Conservation (phyloP, 2,888 invertebrate genomes). For the Cheilosia scutellata region DNA sequence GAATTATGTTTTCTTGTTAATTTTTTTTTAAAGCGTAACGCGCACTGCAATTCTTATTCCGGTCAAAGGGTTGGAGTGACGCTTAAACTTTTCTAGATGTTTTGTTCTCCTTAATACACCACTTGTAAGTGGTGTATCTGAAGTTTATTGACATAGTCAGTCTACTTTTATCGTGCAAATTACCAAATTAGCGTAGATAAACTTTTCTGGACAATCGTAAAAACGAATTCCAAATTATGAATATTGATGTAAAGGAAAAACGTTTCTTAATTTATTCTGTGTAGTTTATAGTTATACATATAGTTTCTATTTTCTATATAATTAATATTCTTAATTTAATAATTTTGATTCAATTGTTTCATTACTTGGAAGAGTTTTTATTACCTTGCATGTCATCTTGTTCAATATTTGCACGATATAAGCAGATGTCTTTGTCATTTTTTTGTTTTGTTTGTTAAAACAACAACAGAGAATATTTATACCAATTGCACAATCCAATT, state of each 20-base stretch:
- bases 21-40: conserved; percentile 53
- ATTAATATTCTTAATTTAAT: conserved; percentile 49
- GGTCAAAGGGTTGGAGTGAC: conserved; percentile 43
- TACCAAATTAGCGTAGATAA: background rate
- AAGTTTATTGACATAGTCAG: conserved; percentile 33
- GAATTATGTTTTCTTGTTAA: conserved; percentile 40
- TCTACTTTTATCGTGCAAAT: conserved; percentile 61
- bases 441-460: conserved; percentile 39
- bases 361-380: conserved; percentile 62
- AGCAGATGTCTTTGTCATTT: conserved; percentile 42
- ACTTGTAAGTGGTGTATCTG: background rate
- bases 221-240: conserved; percentile 65
- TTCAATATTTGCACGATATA: conserved; percentile 50
- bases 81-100: conserved; percentile 32
- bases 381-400: background rate
- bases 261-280: conserved; percentile 36
- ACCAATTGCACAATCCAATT: conserved; percentile 77
- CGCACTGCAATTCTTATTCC: conserved; percentile 61
- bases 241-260: conserved; percentile 54
- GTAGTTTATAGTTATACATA: conserved; percentile 30
- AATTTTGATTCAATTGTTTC: conserved; percentile 63
- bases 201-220: conserved; percentile 33
- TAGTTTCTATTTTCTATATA: conserved; percentile 1
- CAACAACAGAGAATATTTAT: conserved; percentile 77
- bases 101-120: conserved; percentile 14